phyloP scores from a whole-genome alignment of 2,888 invertebrate species.

The Mesorhabditis sp. region DNA sequence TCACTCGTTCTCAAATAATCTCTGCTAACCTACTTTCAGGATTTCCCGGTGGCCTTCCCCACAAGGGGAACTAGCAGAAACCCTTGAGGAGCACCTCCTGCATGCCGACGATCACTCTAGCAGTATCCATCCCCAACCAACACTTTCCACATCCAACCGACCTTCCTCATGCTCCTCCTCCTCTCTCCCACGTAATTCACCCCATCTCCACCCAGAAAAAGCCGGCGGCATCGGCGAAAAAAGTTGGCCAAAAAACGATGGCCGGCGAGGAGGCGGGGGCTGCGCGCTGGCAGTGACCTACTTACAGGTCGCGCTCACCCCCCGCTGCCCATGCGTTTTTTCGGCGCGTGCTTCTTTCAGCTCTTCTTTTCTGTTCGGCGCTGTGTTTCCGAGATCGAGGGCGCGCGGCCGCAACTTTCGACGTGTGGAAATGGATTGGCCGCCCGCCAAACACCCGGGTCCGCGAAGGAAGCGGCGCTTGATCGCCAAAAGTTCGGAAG shows the following conservation, averaged over 20 bases:
- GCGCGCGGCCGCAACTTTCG: not conserved
- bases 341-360: not conserved
- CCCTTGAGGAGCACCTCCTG: not conserved
- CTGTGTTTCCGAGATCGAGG: not conserved
- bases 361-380: not conserved
- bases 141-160: not conserved
- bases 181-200: constrained; percentile 4
- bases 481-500: too few relatives aligned
- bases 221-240: too few relatives aligned
- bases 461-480: too few relatives aligned
- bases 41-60: too few relatives aligned
- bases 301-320: constrained; percentile 3
- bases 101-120: not conserved
- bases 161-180: not conserved
- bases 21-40: too few relatives aligned
- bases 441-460: too few relatives aligned
- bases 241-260: not conserved
- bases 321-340: not conserved
- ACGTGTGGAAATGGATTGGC: too few relatives aligned
- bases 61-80: too few relatives aligned
- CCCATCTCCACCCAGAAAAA: not conserved
- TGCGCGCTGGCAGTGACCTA: not conserved
- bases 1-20: too few relatives aligned
- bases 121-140: constrained; percentile 1
- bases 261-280: not conserved